Conservation (phyloP, 2,888 invertebrate species). For the Alentia gelatinosa region DNA sequence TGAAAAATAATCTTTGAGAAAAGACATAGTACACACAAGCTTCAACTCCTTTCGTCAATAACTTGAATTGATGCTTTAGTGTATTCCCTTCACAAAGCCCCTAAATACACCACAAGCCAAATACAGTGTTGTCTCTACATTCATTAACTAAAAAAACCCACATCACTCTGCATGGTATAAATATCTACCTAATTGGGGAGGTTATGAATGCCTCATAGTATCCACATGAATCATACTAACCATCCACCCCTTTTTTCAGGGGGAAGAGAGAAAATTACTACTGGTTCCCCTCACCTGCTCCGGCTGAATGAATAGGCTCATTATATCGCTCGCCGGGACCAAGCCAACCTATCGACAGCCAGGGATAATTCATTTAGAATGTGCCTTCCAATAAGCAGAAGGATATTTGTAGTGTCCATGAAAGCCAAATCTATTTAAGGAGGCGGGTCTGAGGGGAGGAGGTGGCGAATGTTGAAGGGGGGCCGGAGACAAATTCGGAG, state of each 20-base stretch:
- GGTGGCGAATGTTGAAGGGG: not conserved
- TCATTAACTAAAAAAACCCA: not conserved
- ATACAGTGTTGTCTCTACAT: no score
- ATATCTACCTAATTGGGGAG: not conserved
- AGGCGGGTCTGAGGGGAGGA: not conserved
- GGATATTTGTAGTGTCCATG: not conserved
- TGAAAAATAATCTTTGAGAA: no score
- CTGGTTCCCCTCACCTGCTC: not conserved
- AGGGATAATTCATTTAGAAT: slow-evolving; percentile 1
- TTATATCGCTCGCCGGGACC: not conserved
- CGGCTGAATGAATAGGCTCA: not conserved
- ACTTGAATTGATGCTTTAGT: no score
- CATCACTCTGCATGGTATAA: not conserved
- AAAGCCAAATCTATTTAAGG: not conserved
- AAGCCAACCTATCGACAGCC: not conserved
- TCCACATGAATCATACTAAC: not conserved
- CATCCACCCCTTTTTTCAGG: no score
- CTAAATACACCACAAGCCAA: no score
- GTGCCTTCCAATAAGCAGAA: not conserved
- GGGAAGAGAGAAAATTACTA: not conserved
- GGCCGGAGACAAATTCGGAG: not conserved
- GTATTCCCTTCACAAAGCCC: no score
- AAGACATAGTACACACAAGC: no score
- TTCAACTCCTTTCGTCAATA: no score
- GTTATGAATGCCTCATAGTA: not conserved